Evolutionary conservation across 2,888 invertebrate species (phyloP), one percentile per base, ranked within the genome.

Genomic region (Cyaniris semiargus): DNA sequence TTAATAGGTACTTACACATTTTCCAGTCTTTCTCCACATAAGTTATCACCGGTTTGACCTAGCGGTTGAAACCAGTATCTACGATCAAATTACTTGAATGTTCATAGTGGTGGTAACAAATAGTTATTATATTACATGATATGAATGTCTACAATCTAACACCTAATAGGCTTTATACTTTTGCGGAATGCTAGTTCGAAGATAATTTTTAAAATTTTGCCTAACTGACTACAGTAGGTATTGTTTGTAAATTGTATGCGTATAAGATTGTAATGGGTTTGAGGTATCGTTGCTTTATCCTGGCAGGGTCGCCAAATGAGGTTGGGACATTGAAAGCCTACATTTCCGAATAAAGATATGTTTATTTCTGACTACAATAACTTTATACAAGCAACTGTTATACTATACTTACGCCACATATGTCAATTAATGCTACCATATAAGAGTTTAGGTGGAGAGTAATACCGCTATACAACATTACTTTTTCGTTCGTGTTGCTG

Each of bases 401-500:
- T 44, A 13, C 44, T 44, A 44, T 44, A 10, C 44, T 44, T 44
- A 44, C 44, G 44, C 44, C 13, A 44, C 8, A 38, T 0, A 8
- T 38, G 10, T 10, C 10, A n/a, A n/a, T n/a, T 44, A 13, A 10
- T 44, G 44, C 13, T 44, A 44, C 44, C 44, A 44, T 44, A 34
- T 7, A 34, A 38, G 38, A 38, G 31, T 31, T 31, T 6, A 44
- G 44, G 44, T 44, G 44, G 44, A 10, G 44, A 0, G 44, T 10
- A 38, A 10, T 38, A 38, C 38, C 38, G 38, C 38, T 38, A 38
- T 38, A 10, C 38, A 38, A 10, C 10, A 8, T 38, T 10, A 2
- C 8, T 38, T 15, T 48, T 48, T 48, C 48, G 48, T 15, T 48
- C 7, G 5, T 53, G 53, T 18, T 79, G 79, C 77, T 83, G 81